Percentiles rank a stretch among this genome's conserved stretches.
Conservation (phyloP, 2,888 invertebrate genomes). For the Ethmia dodecea region DNA sequence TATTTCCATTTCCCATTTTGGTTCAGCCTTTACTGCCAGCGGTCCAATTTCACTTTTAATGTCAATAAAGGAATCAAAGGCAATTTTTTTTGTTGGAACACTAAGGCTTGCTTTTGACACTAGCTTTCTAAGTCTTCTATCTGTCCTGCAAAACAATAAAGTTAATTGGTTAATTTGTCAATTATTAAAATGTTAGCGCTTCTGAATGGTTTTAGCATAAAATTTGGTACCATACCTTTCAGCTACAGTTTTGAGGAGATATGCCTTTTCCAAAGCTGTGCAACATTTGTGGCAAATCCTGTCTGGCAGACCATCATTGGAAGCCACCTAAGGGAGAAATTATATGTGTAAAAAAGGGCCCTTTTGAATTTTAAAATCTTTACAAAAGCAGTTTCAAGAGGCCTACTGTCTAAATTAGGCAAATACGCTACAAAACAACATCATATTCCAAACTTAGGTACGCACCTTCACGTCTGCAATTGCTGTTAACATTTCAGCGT, state of each 20-base stretch:
- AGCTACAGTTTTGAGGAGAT: slow-evolving; percentile 65
- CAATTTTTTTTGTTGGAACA: slow-evolving; percentile 61
- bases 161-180: no score
- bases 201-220: no score
- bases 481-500: slow-evolving; percentile 72
- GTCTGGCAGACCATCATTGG: slow-evolving; percentile 68
- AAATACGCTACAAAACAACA: not conserved
- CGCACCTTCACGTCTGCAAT: slow-evolving; percentile 69
- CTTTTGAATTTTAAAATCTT: not conserved
- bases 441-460: not conserved
- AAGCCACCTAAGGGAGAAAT: slow-evolving; percentile 42
- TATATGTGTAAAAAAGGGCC: not conserved
- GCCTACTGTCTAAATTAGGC: not conserved
- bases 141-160: slow-evolving; percentile 60
- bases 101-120: slow-evolving; percentile 36
- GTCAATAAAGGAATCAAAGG: slow-evolving; percentile 67
- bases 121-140: slow-evolving; percentile 54
- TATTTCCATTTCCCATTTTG: slow-evolving; percentile 69
- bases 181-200: no score
- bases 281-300: slow-evolving; percentile 67
- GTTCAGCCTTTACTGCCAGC: slow-evolving; percentile 53
- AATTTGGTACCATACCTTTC: slow-evolving; percentile 65
- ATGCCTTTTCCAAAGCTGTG: slow-evolving; percentile 63
- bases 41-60: slow-evolving; percentile 70
- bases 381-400: not conserved